Evolutionary conservation across 2,113 vertebrate species (phyloP).

Genomic region (Microtus pennsylvanicus): DNA sequence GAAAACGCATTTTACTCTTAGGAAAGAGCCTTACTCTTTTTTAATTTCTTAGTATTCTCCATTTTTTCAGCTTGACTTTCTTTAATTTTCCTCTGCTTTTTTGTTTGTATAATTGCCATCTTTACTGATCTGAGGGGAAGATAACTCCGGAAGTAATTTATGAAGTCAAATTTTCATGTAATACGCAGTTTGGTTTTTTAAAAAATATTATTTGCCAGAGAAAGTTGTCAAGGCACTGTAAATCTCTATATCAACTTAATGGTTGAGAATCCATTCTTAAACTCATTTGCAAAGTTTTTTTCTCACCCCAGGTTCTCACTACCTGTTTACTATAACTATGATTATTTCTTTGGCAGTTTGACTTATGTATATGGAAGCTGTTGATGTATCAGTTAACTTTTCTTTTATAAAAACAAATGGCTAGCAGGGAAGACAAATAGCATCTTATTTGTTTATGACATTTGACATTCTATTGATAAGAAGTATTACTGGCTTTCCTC

Average conservation of each 20-base stretch:
- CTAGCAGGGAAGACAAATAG: neutral
- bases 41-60: neutral
- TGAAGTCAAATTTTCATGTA: neutral
- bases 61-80: neutral
- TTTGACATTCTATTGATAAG: neutral
- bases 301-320: neutral
- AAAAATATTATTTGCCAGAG: neutral
- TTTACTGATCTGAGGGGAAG: too few relatives aligned
- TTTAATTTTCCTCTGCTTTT: neutral
- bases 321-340: neutral
- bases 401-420: neutral
- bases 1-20: neutral
- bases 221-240: neutral
- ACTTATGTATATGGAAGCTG: neutral
- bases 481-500: neutral
- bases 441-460: neutral
- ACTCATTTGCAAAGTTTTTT: neutral
- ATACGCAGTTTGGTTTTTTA: rapidly evolving
- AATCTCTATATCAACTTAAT: neutral
- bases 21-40: neutral
- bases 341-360: neutral
- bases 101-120: neutral
- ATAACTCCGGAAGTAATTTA: neutral
- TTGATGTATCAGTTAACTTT: neutral
- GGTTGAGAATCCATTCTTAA: neutral